Evolutionary conservation across 2,888 invertebrate genomes (phyloP).

Genomic region (Lycocerus yunnanus): DNA sequence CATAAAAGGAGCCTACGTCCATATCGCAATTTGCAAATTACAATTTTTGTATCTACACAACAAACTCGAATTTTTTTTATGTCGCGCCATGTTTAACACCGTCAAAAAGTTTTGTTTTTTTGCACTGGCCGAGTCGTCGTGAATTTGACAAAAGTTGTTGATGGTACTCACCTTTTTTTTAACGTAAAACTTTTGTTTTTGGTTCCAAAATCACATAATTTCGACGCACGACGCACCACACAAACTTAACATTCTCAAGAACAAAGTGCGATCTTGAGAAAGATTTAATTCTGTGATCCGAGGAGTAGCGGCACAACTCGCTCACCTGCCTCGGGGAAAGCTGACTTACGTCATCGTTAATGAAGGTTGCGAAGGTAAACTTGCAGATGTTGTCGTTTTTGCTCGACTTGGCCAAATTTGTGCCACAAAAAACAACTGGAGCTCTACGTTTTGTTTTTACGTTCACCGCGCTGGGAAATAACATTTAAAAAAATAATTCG

Average conservation of each 20-base stretch:
- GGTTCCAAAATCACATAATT: not conserved
- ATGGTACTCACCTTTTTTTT: not conserved
- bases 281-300: not conserved
- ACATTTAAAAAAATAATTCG: not conserved
- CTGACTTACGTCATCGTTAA: constrained; percentile 11
- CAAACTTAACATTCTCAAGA: not conserved
- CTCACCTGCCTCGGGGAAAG: constrained; percentile 1
- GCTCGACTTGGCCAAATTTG: not conserved
- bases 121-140: not conserved
- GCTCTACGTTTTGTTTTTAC: not conserved
- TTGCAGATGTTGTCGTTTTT: not conserved
- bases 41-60: not conserved
- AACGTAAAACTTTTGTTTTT: not conserved
- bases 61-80: not conserved
- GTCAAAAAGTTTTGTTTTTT: not conserved
- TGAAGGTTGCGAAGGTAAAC: not conserved
- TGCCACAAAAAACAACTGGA: not conserved
- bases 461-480: not conserved
- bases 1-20: not conserved
- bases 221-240: not conserved
- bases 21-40: too few species aligned
- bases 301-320: not conserved
- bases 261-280: constrained; percentile 2
- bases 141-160: not conserved
- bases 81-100: not conserved